A percentile compares a stretch with the other conserved stretches of the same genome.
Evolutionary conservation across 1,140 invertebrate genomes (phyloP).

Genomic region (Hydropsyche tenuis): DNA sequence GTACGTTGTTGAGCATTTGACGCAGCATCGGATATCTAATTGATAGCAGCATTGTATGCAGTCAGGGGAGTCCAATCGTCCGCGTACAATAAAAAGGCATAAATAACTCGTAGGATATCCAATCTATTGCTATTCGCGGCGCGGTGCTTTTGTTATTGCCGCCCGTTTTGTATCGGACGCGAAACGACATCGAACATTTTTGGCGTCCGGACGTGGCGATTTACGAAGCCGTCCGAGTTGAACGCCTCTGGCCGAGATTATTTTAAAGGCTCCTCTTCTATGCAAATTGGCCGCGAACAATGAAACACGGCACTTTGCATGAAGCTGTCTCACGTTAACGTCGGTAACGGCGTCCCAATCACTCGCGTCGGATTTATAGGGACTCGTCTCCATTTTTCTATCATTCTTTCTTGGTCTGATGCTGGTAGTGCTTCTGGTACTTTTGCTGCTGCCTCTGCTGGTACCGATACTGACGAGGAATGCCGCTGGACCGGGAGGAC

Average conservation of each 20-base stretch:
- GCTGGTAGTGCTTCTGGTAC: slow-evolving; percentile 26
- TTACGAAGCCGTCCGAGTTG: neutral
- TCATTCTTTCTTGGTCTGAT: slow-evolving; percentile 17
- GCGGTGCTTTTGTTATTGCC: too few species aligned
- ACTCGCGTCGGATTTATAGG: slow-evolving; percentile 45
- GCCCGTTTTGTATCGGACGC: too few species aligned
- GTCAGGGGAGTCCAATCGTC: neutral
- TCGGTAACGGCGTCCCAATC: slow-evolving; percentile 33
- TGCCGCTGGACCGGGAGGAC: slow-evolving; percentile 26
- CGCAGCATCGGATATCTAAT: slow-evolving; percentile 19
- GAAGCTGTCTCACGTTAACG: slow-evolving; percentile 26
- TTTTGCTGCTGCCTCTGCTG: neutral
- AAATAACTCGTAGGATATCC: too few species aligned
- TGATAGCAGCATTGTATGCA: slow-evolving; percentile 23
- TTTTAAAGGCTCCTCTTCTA: slow-evolving; percentile 19
- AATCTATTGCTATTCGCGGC: too few species aligned
- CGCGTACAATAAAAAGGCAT: neutral
- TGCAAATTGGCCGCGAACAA: slow-evolving; percentile 32
- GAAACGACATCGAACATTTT: too few species aligned
- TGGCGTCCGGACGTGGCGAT: too few species aligned
- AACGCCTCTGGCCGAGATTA: neutral
- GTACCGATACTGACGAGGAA: slow-evolving; percentile 22
- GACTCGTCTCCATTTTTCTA: slow-evolving; percentile 37
- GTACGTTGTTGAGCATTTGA: slow-evolving; percentile 31
- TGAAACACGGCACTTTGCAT: slow-evolving; percentile 33